Percentiles rank a stretch among this genome's conserved stretches.
phyloP scores from a whole-genome alignment of 2,888 invertebrate species.

The Tetropium fuscum region DNA sequence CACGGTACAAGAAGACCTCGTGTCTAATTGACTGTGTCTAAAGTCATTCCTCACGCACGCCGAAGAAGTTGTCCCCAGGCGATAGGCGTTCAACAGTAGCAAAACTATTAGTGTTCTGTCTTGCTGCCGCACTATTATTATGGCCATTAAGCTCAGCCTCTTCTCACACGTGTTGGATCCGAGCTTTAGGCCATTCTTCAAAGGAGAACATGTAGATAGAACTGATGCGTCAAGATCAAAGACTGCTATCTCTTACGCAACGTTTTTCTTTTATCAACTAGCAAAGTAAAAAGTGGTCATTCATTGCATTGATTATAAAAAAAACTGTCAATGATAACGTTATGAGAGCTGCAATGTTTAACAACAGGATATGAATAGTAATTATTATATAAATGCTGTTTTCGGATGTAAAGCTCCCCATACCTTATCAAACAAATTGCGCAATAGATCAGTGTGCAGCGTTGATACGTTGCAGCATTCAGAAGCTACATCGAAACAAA shows the following conservation, averaged over 20 bases:
- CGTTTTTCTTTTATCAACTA: neutral
- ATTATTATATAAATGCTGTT: too few species aligned
- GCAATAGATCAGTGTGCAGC: too few species aligned
- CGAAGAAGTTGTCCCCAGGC: conserved; percentile 41
- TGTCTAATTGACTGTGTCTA: conserved; percentile 33
- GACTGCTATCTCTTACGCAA: neutral
- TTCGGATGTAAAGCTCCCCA: too few species aligned
- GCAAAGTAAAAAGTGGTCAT: too few species aligned
- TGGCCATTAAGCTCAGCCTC: conserved; percentile 38
- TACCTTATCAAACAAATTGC: too few species aligned
- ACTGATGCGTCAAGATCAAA: conserved; percentile 4
- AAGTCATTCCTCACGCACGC: conserved; percentile 36
- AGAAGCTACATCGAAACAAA: too few species aligned
- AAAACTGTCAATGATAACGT: too few species aligned
- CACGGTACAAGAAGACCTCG: conserved; percentile 14
- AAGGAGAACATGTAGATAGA: conserved; percentile 10
- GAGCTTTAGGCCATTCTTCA: conserved; percentile 20
- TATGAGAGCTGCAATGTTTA: too few species aligned
- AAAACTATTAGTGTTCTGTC: conserved; percentile 47
- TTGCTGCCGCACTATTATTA: conserved; percentile 47
- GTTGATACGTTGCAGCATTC: too few species aligned
- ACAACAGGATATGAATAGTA: too few species aligned
- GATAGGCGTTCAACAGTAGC: conserved; percentile 49
- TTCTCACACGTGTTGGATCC: conserved; percentile 38
- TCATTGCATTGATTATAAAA: too few species aligned